Evolutionary conservation across 2,888 invertebrate species (phyloP).

Genomic region (Drosophila rubida): DNA sequence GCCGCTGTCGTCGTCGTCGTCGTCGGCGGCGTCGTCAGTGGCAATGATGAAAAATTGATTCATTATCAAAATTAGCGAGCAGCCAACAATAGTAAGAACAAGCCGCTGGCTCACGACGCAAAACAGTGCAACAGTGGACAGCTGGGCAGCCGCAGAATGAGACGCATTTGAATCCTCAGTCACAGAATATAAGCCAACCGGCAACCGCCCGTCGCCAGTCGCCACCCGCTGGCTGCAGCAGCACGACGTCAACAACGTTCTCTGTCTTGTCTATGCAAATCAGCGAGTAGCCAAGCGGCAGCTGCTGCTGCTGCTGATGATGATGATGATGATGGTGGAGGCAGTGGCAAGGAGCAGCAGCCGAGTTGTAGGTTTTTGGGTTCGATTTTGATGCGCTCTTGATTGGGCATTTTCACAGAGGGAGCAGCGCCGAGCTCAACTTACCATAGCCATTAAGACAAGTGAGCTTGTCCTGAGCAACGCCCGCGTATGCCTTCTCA

Average conservation of each 20-base stretch:
- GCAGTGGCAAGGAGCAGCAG: not conserved
- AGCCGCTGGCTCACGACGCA: constrained; percentile 73
- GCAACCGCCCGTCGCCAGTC: constrained; percentile 16
- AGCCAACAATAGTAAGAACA: constrained; percentile 69
- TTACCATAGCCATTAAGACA: constrained; percentile 85
- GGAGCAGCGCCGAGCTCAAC: constrained; percentile 56
- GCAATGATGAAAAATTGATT: constrained; percentile 80
- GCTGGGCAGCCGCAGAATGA: too few relatives aligned
- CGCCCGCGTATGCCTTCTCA: constrained; percentile 90
- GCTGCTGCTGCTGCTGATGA: constrained; percentile 3
- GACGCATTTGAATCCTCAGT: not conserved
- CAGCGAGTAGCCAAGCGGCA: constrained; percentile 22
- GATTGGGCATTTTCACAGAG: constrained; percentile 77
- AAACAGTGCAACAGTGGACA: constrained; percentile 23
- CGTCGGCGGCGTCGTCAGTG: constrained; percentile 32
- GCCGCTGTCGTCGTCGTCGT: constrained; percentile 37
- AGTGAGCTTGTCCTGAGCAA: constrained; percentile 86
- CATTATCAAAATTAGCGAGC: constrained; percentile 80
- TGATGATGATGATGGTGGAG: not conserved
- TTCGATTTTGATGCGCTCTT: constrained; percentile 69
- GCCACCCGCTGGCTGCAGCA: constrained; percentile 59
- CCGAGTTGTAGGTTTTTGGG: constrained; percentile 6
- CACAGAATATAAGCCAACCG: not conserved
- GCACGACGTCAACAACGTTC: constrained; percentile 63
- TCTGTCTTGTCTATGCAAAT: constrained; percentile 75